Conservation (phyloP, 2,113 vertebrate genomes). For the Leptocoma aspasia region DNA sequence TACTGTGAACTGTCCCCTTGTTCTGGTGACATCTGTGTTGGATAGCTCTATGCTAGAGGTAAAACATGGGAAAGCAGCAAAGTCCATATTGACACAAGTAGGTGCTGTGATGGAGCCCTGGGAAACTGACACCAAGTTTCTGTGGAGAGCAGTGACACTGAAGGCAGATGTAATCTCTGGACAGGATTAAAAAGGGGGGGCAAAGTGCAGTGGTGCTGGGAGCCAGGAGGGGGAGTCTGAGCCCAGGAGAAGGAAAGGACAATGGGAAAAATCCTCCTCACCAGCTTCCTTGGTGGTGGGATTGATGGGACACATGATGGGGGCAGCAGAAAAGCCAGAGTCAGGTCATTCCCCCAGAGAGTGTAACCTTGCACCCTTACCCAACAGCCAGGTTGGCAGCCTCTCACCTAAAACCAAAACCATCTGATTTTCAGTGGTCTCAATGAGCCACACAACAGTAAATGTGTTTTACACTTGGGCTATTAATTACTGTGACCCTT, state of each 20-base stretch:
- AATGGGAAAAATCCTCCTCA: not conserved
- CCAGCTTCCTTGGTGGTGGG: not conserved
- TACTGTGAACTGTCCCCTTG: not conserved
- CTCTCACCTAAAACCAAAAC: not conserved
- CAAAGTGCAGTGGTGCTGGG: not conserved
- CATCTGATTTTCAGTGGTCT: not conserved
- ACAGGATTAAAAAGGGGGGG: not conserved
- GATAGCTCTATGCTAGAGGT: not conserved
- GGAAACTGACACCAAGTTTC: not conserved
- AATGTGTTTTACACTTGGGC: not conserved
- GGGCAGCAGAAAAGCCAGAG: not conserved
- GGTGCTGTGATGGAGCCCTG: not conserved
- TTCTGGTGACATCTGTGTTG: not conserved
- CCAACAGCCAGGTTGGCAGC: not conserved
- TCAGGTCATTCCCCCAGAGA: not conserved
- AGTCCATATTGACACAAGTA: not conserved
- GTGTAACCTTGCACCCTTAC: not conserved
- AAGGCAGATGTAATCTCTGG: not conserved
- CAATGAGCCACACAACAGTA: not conserved
- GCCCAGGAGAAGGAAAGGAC: not conserved
- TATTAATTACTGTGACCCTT: not conserved
- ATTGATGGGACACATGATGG: not conserved
- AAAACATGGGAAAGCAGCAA: not conserved
- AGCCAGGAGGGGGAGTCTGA: slow-evolving; percentile 38
- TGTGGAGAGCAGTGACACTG: not conserved